Conservation (phyloP, 53 echinoderm and acorn worm species). For the Pentamera pediparva region DNA sequence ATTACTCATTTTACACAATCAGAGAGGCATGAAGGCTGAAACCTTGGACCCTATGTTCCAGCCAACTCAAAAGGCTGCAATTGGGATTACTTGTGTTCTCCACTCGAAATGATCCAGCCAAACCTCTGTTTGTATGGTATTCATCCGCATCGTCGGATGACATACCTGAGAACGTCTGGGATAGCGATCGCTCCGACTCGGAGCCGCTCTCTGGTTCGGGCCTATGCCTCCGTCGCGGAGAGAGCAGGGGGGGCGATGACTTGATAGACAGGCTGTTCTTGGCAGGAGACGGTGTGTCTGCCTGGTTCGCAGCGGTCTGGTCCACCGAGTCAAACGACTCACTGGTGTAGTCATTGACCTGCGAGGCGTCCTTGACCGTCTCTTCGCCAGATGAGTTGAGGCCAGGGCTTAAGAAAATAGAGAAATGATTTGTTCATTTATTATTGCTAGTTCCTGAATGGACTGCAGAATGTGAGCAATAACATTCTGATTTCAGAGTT, state of each 20-base stretch:
- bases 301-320: constrained; percentile 60
- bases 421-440: too few species aligned
- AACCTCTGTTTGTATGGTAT: too few species aligned
- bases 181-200: constrained; percentile 88
- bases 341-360: constrained; percentile 57
- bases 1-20: not conserved
- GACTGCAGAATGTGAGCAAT: too few species aligned
- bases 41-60: too few species aligned
- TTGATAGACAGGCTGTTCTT: not conserved
- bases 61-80: too few species aligned
- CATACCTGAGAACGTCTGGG: constrained; percentile 94
- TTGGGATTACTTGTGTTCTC: too few species aligned
- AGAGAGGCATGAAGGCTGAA: too few species aligned
- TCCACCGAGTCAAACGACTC: constrained; percentile 91
- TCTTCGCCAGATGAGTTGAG: constrained; percentile 66
- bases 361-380: constrained; percentile 72
- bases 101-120: too few species aligned
- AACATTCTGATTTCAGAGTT: not conserved
- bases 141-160: not conserved
- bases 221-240: constrained; percentile 47
- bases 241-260: constrained; percentile 20
- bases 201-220: constrained; percentile 94
- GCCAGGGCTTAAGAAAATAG: not conserved
- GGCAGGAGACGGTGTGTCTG: not conserved
- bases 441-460: too few species aligned